Percentiles rank a stretch among this genome's conserved stretches.
Evolutionary conservation across 1,140 invertebrate species (phyloP).

Genomic region (Oedothorax gibbosus): DNA sequence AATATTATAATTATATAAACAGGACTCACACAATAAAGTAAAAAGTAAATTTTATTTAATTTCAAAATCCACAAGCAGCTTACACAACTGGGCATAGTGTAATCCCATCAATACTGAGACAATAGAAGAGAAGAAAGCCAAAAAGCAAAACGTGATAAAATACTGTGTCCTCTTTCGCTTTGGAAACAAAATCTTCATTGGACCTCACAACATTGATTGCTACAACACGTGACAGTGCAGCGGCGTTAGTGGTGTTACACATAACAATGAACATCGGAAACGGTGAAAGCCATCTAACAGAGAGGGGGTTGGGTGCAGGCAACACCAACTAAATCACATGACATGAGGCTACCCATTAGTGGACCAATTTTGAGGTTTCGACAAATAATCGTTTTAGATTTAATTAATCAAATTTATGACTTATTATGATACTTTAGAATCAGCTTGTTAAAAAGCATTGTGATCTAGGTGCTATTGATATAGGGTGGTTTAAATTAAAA

Average conservation of each 20-base stretch:
- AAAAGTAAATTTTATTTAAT: conserved; percentile 55
- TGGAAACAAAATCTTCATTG: conserved; percentile 14
- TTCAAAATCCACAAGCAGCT: conserved; percentile 48
- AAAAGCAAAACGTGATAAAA: conserved; percentile 54
- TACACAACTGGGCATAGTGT: conserved; percentile 58
- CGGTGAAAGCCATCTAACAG: neutral
- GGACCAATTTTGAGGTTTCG: too few relatives aligned
- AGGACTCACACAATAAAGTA: conserved; percentile 22
- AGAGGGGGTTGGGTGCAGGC: too few relatives aligned
- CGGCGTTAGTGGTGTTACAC: neutral
- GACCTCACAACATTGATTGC: conserved; percentile 45
- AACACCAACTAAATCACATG: too few relatives aligned
- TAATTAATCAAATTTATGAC: too few relatives aligned
- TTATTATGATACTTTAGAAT: too few relatives aligned
- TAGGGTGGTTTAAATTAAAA: too few relatives aligned
- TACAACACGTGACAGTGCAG: conserved; percentile 27
- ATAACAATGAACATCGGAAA: conserved; percentile 13
- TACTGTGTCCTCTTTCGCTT: conserved; percentile 31
- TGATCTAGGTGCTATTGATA: too few relatives aligned
- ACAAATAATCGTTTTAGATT: too few relatives aligned
- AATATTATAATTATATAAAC: neutral
- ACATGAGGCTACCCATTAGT: too few relatives aligned
- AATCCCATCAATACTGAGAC: conserved; percentile 36
- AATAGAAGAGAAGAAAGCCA: conserved; percentile 39
- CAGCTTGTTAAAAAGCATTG: too few relatives aligned